A percentile compares a stretch with the other conserved stretches of the same genome.
Evolutionary conservation across 1,140 invertebrate species (phyloP).

Genomic region (Solen grandis): DNA sequence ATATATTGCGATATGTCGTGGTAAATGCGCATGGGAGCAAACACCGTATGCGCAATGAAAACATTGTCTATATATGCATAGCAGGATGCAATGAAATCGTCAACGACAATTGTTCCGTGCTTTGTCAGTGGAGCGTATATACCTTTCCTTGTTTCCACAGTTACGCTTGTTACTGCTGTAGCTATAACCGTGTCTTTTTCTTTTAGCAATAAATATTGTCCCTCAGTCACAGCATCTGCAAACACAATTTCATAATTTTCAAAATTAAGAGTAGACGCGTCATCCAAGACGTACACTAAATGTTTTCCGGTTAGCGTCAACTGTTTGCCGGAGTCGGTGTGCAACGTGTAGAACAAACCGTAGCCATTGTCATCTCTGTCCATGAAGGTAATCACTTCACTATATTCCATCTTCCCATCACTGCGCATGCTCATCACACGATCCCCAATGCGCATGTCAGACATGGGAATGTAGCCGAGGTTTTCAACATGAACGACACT

Average conservation of each 20-base stretch:
- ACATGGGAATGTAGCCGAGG: constrained; percentile 82
- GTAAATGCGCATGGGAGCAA: constrained; percentile 88
- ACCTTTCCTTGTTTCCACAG: constrained; percentile 85
- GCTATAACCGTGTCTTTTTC: constrained; percentile 62
- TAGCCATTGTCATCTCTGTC: constrained; percentile 87
- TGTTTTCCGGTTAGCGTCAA: constrained; percentile 93
- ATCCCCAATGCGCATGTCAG: constrained; percentile 88
- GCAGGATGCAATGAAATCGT: constrained; percentile 95
- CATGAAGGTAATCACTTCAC: constrained; percentile 93
- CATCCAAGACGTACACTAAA: constrained; percentile 83
- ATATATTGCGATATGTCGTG: constrained; percentile 59
- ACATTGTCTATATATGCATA: constrained; percentile 96
- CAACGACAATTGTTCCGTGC: constrained; percentile 94
- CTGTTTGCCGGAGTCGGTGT: constrained; percentile 85
- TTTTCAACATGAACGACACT: constrained; percentile 84
- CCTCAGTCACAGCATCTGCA: constrained; percentile 79
- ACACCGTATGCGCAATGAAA: constrained; percentile 90
- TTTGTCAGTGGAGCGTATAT: constrained; percentile 94
- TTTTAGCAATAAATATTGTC: constrained; percentile 71
- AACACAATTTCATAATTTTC: constrained; percentile 61
- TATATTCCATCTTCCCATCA: constrained; percentile 87
- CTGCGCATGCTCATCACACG: constrained; percentile 87
- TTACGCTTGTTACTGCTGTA: constrained; percentile 85
- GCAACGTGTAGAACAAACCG: constrained; percentile 87
- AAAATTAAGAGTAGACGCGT: constrained; percentile 28